A percentile compares a stretch with the other conserved stretches of the same genome.
These are phyloP conservation scores for Venusia cambrica DNA, from an alignment of 2,888 invertebrate species.

Conservation along the genomic window DNA sequence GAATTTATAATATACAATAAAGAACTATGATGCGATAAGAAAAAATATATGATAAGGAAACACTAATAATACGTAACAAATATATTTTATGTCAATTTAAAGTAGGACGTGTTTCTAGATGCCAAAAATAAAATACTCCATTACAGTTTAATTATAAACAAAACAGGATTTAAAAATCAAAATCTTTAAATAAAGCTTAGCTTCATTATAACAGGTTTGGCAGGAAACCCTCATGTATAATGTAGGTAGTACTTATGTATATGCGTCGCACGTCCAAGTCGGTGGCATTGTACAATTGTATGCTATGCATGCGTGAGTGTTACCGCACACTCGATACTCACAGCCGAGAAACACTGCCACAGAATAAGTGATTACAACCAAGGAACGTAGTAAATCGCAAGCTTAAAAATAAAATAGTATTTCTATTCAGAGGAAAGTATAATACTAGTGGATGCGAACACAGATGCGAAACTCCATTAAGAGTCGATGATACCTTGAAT, in stretches of 20 bases:
- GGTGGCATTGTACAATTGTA: conserved; percentile 36
- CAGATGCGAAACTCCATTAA: not conserved
- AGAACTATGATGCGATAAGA: no score
- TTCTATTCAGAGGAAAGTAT: no score
- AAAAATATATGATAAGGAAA: no score
- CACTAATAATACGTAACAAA: no score
- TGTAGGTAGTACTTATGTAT: conserved; percentile 26
- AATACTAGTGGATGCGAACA: no score
- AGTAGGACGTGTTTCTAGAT: no score
- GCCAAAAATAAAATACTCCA: not conserved
- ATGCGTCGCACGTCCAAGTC: conserved; percentile 35
- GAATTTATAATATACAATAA: no score
- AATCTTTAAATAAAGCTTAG: not conserved
- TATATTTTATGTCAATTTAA: no score
- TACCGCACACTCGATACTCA: conserved; percentile 35
- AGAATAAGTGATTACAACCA: conserved; percentile 9
- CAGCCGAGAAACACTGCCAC: conserved; percentile 11
- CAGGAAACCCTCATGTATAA: conserved; percentile 20
- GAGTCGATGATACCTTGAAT: no score
- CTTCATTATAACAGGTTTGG: conserved; percentile 13
- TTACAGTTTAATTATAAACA: not conserved
- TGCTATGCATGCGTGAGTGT: conserved; percentile 35
- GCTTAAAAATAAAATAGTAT: no score
- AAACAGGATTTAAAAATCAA: no score
- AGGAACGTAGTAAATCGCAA: no score